A percentile compares a stretch with the other conserved stretches of the same genome.
Conservation (phyloP, 2,888 invertebrate genomes). For the Halocaridina rubra region DNA sequence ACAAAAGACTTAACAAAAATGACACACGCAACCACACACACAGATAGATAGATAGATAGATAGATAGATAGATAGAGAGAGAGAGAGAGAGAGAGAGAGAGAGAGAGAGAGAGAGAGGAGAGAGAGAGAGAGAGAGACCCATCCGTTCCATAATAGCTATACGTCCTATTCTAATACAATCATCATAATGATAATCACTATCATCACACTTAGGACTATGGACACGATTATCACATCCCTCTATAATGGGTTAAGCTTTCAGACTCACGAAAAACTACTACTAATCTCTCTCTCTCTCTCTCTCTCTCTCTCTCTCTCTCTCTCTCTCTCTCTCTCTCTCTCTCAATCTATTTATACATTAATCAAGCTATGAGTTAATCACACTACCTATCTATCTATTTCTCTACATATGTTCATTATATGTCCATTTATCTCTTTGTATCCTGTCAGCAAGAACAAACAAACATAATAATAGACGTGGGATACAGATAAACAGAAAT, state of each 20-base stretch:
- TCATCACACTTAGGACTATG: background rate
- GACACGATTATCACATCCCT: background rate
- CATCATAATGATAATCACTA: background rate
- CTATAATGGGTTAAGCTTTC: too few species aligned
- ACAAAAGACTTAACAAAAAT: too few species aligned
- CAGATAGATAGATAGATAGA: too few species aligned
- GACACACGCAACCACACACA: too few species aligned
- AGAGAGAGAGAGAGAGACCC: background rate
- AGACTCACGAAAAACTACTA: background rate
- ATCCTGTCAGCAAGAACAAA: too few species aligned
- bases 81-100: background rate
- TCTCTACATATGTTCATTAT: too few species aligned
- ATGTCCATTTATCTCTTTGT: too few species aligned
- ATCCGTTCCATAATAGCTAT: background rate
- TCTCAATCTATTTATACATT: background rate
- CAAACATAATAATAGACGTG: too few species aligned
- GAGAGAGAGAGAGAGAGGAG: background rate
- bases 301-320: background rate
- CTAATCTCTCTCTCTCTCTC: background rate
- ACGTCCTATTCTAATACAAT: background rate
- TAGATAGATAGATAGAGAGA: too few species aligned
- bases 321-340: background rate
- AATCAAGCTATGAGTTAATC: too few species aligned
- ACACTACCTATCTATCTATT: too few species aligned
- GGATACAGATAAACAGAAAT: too few species aligned